phyloP scores from a whole-genome alignment of 1,140 invertebrate genomes.

The Phymorhynchus buccinoides region DNA sequence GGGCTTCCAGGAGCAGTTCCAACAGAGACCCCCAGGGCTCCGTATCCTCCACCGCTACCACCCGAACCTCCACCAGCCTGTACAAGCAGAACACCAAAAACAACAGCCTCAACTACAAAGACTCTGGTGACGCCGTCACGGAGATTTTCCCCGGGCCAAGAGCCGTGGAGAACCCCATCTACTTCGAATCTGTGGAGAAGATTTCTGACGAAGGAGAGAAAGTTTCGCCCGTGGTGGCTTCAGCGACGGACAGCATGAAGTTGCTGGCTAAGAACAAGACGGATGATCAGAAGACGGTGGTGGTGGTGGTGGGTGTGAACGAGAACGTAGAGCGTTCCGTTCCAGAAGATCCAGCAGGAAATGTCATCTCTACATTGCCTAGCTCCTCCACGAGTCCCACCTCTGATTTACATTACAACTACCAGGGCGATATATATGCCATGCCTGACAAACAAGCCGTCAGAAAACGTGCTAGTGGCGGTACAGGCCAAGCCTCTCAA shows the following conservation, averaged over 20 bases:
- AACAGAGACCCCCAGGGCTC: not conserved
- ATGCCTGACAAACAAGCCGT: conserved; percentile 28
- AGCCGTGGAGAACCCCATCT: not conserved
- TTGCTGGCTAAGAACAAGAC: conserved; percentile 49
- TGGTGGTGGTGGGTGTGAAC: not conserved
- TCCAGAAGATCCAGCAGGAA: not conserved
- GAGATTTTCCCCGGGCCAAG: not conserved
- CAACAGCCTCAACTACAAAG: too few species aligned
- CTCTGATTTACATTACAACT: conserved; percentile 27
- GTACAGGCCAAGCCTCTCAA: not conserved
- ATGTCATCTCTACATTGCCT: not conserved
- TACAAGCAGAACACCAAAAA: not conserved
- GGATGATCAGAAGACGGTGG: conserved; percentile 45
- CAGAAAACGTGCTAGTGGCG: not conserved
- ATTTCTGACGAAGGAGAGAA: not conserved
- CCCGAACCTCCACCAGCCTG: not conserved
- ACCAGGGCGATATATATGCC: conserved; percentile 38
- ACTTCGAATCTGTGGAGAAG: not conserved
- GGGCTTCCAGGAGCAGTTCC: not conserved
- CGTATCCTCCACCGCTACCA: not conserved
- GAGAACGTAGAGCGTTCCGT: not conserved
- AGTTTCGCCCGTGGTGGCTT: not conserved
- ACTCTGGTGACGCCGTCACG: not conserved
- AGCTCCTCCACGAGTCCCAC: not conserved
- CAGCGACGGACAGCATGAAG: conserved; percentile 50